Base-by-base conservation (phyloP, 2,113 vertebrate species). In the Myrmecophaga tridactyla region DNA sequence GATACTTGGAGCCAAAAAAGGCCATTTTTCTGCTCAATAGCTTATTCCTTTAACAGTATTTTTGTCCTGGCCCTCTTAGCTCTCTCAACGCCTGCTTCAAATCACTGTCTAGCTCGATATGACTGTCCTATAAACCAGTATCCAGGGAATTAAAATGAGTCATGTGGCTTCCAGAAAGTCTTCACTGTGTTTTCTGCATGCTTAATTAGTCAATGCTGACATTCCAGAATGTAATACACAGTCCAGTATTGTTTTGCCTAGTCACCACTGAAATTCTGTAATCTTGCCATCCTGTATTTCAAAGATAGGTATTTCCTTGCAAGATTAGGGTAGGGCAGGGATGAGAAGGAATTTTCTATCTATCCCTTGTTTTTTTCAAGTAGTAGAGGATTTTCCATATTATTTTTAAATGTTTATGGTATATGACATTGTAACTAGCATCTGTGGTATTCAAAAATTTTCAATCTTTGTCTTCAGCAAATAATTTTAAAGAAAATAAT, bases 341-440 rank as follows among this genome's bases (percentile, higher is more conserved):
- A 93, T 86, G 39, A 93, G 21, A 94, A 86, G 39, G 46, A 70
- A 91, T 78, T 31, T 23, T 82, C n/a, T 27, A 82, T 83, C 51
- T 62, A 80, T 75, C 21, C 29, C 58, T 51, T 85, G 41, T 12
- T 90, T 67, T 95, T 94, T 86, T 91, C 76, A 96, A 92, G 81
- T 92, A 94, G 89, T 78, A 43, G 21, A 63, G 77, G 15, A 11
- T 58, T 88, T 96, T 81, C 70, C 18, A 91, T 80, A 83, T n/a
- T 23, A n/a, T 86, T 87, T 95, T 81, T 51, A 78, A 76, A 46
- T 87, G 14, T 34, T 62, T 75, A 76, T 94, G 48, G 43, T 34
- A 36, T 48, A 82, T 46, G 46, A 60, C 53, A 75, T 80, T 69
- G 6, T 67, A 84, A 70, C 53, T 15, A 94, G 91, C 77, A 60